These are phyloP conservation scores for Diadegma fenestrale DNA, from an alignment of 2,888 invertebrate genomes.

Conservation along the genomic window DNA sequence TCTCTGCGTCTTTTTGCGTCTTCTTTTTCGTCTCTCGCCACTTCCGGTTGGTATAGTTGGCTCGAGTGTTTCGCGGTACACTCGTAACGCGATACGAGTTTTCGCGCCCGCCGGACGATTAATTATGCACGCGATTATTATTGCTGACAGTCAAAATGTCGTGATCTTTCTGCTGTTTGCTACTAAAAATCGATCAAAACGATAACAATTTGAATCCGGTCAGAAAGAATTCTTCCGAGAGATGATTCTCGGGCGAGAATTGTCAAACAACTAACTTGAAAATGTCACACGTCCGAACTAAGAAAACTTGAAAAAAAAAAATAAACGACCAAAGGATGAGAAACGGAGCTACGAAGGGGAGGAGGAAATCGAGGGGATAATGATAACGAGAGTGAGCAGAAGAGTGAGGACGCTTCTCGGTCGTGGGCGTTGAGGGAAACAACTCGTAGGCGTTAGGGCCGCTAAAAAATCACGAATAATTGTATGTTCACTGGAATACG, in stretches of 20 bases:
- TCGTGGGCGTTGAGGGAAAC: slow-evolving; percentile 62
- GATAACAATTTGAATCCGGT: background rate
- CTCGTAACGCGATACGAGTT: slow-evolving; percentile 28
- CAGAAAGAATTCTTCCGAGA: background rate
- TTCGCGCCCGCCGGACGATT: background rate
- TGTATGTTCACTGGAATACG: slow-evolving; percentile 1
- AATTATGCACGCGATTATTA: slow-evolving; percentile 15
- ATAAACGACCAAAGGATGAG: too few relatives aligned
- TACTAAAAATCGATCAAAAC: background rate
- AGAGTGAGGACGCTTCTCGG: slow-evolving; percentile 19
- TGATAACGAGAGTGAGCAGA: background rate
- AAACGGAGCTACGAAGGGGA: slow-evolving; percentile 11
- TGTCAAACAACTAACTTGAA: slow-evolving; percentile 55
- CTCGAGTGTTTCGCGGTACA: slow-evolving; percentile 36
- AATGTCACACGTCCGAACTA: slow-evolving; percentile 30
- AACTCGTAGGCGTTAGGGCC: slow-evolving; percentile 39
- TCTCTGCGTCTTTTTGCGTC: background rate
- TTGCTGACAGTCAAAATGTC: background rate
- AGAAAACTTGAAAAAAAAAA: slow-evolving; percentile 16
- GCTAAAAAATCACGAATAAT: slow-evolving; percentile 28
- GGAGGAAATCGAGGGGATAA: slow-evolving; percentile 25
- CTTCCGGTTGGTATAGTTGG: slow-evolving; percentile 3
- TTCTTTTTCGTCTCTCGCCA: background rate
- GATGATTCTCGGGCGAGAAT: slow-evolving; percentile 51
- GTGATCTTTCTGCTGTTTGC: background rate